A percentile compares a stretch with the other conserved stretches of the same genome.
phyloP scores from a whole-genome alignment of 2,797 vertebrate species.

The Clarias platycephalus region DNA sequence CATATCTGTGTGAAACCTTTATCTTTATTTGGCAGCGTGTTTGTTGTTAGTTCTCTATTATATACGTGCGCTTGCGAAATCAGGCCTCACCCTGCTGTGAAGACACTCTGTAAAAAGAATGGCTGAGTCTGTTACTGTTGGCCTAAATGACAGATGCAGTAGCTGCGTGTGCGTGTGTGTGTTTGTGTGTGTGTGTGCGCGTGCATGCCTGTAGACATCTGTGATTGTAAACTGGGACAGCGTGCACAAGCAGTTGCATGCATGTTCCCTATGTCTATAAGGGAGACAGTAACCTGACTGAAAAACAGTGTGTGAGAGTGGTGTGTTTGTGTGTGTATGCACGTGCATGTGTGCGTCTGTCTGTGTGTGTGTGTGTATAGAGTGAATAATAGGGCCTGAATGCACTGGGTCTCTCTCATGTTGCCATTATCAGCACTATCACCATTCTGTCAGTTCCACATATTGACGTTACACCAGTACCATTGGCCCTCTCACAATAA shows the following conservation, averaged over 20 bases:
- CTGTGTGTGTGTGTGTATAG: conserved; percentile 36
- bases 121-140: conserved; percentile 69
- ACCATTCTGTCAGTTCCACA: conserved; percentile 49
- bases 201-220: not conserved
- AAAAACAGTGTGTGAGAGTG: no score
- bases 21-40: not conserved
- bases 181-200: conserved; percentile 52
- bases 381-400: conserved; percentile 53
- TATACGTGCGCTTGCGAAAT: not conserved
- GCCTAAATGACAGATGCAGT: conserved; percentile 71
- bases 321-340: conserved; percentile 55
- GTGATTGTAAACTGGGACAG: not conserved
- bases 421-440: conserved; percentile 52
- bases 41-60: not conserved
- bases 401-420: conserved; percentile 66
- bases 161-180: conserved; percentile 62
- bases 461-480: conserved; percentile 10
- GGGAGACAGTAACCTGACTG: not conserved
- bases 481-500: conserved; percentile 5
- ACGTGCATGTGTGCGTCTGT: conserved; percentile 35
- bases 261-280: not conserved
- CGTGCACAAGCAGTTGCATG: not conserved
- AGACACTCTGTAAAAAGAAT: conserved; percentile 65
- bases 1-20: not conserved
- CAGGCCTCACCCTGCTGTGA: conserved; percentile 18